Conservation (phyloP, 2,113 vertebrate species). For the Fregetta grallaria region DNA sequence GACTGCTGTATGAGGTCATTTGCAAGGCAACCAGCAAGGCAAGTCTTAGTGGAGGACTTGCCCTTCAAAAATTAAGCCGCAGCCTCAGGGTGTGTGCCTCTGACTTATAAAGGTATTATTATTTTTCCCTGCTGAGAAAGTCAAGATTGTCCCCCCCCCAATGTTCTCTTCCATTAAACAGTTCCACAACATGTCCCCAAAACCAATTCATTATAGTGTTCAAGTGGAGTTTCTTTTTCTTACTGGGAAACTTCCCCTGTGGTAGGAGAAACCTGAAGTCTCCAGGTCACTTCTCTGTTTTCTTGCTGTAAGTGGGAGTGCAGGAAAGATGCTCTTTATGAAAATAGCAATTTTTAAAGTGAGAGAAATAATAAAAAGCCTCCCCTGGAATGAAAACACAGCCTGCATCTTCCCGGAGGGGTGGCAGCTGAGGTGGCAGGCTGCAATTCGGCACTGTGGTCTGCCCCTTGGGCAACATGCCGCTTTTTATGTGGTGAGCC, state of each 20-base stretch:
- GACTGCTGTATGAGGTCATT: background rate
- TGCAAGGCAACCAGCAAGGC: background rate
- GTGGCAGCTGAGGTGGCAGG: background rate
- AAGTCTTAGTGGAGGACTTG: background rate
- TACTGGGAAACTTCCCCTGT: background rate
- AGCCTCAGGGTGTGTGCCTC: background rate
- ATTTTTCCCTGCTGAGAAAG: background rate
- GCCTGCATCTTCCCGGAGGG: background rate
- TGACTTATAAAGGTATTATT: background rate
- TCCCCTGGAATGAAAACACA: background rate
- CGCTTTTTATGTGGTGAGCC: background rate
- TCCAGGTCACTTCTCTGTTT: background rate
- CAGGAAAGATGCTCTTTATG: background rate
- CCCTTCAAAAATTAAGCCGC: background rate
- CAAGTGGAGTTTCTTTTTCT: background rate
- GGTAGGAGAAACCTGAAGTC: background rate
- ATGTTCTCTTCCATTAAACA: background rate
- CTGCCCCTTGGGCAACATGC: rapidly evolving
- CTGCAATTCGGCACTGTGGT: background rate
- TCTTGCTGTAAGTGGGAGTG: background rate
- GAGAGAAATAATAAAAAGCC: background rate
- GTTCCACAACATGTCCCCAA: background rate
- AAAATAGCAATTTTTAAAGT: background rate
- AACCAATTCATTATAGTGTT: background rate
- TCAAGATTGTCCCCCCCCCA: background rate